A percentile compares a stretch with the other conserved stretches of the same genome.
Conservation (phyloP, 2,797 vertebrate species). For the Urophycis tenuis region DNA sequence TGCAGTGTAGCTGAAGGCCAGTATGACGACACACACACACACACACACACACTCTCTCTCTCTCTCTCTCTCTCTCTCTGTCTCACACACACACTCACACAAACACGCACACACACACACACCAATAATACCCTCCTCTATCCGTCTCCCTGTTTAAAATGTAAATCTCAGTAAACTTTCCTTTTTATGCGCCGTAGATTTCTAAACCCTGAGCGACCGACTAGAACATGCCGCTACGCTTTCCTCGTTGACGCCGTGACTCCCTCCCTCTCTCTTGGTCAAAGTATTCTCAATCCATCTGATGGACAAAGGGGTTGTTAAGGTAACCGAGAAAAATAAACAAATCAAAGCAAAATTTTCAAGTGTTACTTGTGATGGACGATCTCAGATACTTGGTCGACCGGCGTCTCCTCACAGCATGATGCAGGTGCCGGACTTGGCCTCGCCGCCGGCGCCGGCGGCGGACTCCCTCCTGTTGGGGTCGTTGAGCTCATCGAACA, state of each 20-base stretch:
- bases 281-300: slow-evolving; percentile 34
- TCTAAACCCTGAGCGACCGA: slow-evolving; percentile 34
- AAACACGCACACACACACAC: background rate
- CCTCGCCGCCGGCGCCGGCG: slow-evolving; percentile 58
- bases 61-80: too few relatives aligned
- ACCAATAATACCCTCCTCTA: slow-evolving; percentile 14
- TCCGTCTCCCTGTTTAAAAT: slow-evolving; percentile 29
- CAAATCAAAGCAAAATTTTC: slow-evolving; percentile 11
- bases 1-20: slow-evolving; percentile 34
- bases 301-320: slow-evolving; percentile 29
- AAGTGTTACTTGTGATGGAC: slow-evolving; percentile 21
- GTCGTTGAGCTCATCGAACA: slow-evolving; percentile 86
- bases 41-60: background rate
- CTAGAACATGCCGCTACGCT: background rate
- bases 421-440: slow-evolving; percentile 83
- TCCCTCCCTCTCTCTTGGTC: slow-evolving; percentile 28
- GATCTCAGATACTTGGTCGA: slow-evolving; percentile 7
- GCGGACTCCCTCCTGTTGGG: slow-evolving; percentile 74
- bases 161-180: slow-evolving; percentile 28
- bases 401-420: slow-evolving; percentile 73
- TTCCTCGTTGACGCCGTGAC: slow-evolving; percentile 18
- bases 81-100: too few relatives aligned
- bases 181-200: slow-evolving; percentile 25
- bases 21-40: slow-evolving; percentile 9
- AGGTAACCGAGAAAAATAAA: slow-evolving; percentile 33